A percentile compares a stretch with the other conserved stretches of the same genome.
These are phyloP conservation scores for Lepidothrix coronata DNA, from an alignment of 2,113 vertebrate species.

Conservation along the genomic window DNA sequence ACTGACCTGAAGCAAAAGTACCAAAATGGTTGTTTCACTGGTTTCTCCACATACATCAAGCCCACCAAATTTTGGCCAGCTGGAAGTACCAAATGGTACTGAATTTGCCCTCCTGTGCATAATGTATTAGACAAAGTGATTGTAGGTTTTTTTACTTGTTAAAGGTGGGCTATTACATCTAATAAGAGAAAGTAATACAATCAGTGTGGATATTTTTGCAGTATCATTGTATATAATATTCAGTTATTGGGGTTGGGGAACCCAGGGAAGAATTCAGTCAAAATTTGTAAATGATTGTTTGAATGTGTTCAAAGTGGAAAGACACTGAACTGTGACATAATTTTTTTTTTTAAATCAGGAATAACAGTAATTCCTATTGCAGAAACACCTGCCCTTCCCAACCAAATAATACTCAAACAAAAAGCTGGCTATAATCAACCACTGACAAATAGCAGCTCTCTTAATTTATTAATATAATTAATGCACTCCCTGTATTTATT, in stretches of 20 bases:
- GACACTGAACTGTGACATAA: not conserved
- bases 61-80: not conserved
- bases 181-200: not conserved
- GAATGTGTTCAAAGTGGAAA: not conserved
- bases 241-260: not conserved
- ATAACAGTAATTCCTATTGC: not conserved
- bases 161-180: not conserved
- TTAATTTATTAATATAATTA: slow-evolving; percentile 67
- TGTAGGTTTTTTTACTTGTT: not conserved
- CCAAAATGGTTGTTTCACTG: not conserved
- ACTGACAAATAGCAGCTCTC: not conserved
- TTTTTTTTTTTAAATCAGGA: not conserved
- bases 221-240: not conserved
- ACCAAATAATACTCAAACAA: not conserved
- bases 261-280: not conserved
- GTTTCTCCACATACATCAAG: not conserved
- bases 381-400: not conserved
- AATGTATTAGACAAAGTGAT: not conserved
- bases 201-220: not conserved
- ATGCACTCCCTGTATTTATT: slow-evolving; percentile 61
- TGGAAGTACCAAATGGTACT: not conserved
- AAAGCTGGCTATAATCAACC: slow-evolving; percentile 2
- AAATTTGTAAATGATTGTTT: not conserved
- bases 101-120: not conserved
- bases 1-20: not conserved